phyloP scores from a whole-genome alignment of 2,113 vertebrate species.

The Cygnus buccinator region DNA sequence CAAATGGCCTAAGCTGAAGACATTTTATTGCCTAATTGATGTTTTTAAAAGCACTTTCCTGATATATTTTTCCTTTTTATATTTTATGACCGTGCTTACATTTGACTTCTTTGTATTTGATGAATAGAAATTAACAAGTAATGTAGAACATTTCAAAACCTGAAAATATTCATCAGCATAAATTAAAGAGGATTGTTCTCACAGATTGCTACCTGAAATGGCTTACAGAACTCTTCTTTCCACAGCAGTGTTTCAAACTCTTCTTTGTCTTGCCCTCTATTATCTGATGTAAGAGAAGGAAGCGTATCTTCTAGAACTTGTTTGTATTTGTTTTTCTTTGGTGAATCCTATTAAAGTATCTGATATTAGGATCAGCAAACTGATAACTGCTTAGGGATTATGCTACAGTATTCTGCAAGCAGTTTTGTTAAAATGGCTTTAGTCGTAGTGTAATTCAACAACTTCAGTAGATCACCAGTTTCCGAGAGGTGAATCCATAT shows the following conservation, averaged over 20 bases:
- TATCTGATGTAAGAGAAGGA: not conserved
- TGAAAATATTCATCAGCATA: not conserved
- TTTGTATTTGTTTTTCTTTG: not conserved
- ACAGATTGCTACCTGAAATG: not conserved
- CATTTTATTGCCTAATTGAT: slow-evolving; percentile 15
- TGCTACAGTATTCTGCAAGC: not conserved
- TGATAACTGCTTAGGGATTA: not conserved
- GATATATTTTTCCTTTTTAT: not conserved
- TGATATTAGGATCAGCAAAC: not conserved
- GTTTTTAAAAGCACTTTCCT: slow-evolving; percentile 3
- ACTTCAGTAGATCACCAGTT: not conserved
- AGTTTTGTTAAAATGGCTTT: not conserved
- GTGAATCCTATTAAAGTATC: not conserved
- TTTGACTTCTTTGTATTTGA: not conserved
- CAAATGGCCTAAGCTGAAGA: not conserved
- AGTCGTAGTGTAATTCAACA: not conserved
- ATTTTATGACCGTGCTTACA: not conserved
- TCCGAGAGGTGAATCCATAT: not conserved
- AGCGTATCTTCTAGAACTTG: not conserved
- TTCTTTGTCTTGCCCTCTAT: not conserved
- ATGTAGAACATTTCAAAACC: not conserved
- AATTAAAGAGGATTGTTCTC: slow-evolving; percentile 6
- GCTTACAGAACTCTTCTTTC: not conserved
- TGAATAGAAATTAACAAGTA: slow-evolving; percentile 25
- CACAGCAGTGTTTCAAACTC: not conserved